Conservation (phyloP, 1,140 invertebrate genomes). For the Trichoplusia ni region DNA sequence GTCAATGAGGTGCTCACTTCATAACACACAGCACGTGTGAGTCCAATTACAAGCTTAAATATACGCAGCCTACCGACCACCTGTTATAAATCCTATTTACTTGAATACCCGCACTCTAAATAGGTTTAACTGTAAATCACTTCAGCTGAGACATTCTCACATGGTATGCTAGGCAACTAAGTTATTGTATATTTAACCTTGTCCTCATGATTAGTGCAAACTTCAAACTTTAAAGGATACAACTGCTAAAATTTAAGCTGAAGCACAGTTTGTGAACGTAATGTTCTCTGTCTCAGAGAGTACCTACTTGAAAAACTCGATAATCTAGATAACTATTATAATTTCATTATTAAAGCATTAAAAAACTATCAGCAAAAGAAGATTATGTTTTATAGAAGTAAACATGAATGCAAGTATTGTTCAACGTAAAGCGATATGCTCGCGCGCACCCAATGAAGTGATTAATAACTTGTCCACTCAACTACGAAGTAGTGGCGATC, state of each 20-base stretch:
- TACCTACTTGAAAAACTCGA: too few relatives aligned
- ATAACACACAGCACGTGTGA: conserved; percentile 40
- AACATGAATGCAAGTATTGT: background rate
- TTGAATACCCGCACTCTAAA: background rate
- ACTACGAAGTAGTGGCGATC: conserved; percentile 19
- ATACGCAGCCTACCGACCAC: background rate
- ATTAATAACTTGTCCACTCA: conserved; percentile 20
- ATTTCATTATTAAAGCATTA: too few relatives aligned
- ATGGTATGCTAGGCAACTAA: too few relatives aligned
- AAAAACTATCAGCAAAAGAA: background rate
- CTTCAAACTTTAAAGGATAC: too few relatives aligned
- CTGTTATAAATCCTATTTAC: conserved; percentile 2
- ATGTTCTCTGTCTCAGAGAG: too few relatives aligned
- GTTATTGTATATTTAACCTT: too few relatives aligned
- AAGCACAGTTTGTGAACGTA: too few relatives aligned
- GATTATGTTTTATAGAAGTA: background rate
- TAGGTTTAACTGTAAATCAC: background rate
- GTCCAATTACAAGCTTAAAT: conserved; percentile 15
- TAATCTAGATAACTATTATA: too few relatives aligned
- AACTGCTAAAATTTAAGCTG: too few relatives aligned
- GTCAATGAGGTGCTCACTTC: conserved; percentile 46
- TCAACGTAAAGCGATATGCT: conserved; percentile 2
- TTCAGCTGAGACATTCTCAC: too few relatives aligned
- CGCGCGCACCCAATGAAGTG: conserved; percentile 15
- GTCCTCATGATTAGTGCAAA: too few relatives aligned